These are phyloP conservation scores for Megalops atlanticus DNA, from an alignment of 2,113 vertebrate genomes.

Conservation along the genomic window DNA sequence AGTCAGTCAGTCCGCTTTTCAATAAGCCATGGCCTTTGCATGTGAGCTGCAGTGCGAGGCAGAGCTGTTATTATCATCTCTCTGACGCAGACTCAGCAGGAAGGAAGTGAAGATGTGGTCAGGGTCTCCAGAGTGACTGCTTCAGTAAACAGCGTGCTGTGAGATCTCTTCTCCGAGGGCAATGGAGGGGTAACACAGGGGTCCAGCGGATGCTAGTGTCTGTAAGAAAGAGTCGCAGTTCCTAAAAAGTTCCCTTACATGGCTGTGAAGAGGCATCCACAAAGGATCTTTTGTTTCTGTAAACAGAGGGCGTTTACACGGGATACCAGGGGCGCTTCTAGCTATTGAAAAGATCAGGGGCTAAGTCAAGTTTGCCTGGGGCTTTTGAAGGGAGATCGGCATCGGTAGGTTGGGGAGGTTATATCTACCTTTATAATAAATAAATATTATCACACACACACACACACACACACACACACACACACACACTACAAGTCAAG, in stretches of 20 bases:
- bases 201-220: not conserved
- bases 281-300: not conserved
- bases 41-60: not conserved
- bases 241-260: not conserved
- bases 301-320: not conserved
- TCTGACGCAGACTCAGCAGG: not conserved
- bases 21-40: not conserved
- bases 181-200: not conserved
- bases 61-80: not conserved
- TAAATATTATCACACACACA: too few relatives aligned
- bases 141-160: not conserved
- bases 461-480: too few relatives aligned
- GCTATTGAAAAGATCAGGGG: too few relatives aligned
- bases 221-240: not conserved
- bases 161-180: not conserved
- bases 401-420: too few relatives aligned
- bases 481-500: too few relatives aligned
- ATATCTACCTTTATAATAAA: too few relatives aligned
- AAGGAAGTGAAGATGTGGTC: not conserved
- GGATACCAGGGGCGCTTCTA: too few relatives aligned
- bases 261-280: not conserved
- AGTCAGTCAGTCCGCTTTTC: too few relatives aligned
- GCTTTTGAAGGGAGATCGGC: too few relatives aligned
- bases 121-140: not conserved
- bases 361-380: too few relatives aligned